These are phyloP conservation scores for Desmophyllum pertusum DNA, from an alignment of 92 coral and sea anemone genomes.

Conservation along the genomic window DNA sequence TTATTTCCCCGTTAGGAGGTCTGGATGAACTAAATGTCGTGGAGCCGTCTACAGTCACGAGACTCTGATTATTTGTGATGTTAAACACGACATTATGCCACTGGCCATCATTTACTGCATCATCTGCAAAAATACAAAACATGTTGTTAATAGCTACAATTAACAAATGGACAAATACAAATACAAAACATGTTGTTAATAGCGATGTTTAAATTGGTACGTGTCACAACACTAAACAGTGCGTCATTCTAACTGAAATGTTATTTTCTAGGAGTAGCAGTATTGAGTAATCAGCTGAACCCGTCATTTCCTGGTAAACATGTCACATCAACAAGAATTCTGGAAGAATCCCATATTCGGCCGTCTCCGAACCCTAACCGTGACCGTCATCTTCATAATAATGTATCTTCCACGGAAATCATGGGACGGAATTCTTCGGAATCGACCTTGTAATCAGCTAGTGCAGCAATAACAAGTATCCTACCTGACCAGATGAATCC, in stretches of 20 bases:
- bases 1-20: conserved; percentile 30
- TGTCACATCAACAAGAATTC: too few relatives aligned
- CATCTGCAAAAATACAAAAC: conserved; percentile 36
- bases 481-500: conserved; percentile 72
- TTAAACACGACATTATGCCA: conserved; percentile 80
- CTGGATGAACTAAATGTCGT: conserved; percentile 9
- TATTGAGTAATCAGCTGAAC: background rate
- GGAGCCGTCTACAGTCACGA: conserved; percentile 49
- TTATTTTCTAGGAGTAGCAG: background rate
- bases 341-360: background rate
- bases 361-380: background rate
- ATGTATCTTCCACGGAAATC: background rate
- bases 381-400: background rate
- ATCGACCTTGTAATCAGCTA: background rate
- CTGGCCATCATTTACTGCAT: conserved; percentile 72
- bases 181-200: too few relatives aligned
- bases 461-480: background rate
- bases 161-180: too few relatives aligned
- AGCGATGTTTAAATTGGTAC: too few relatives aligned
- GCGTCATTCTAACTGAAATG: background rate
- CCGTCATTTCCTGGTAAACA: too few relatives aligned
- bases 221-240: background rate
- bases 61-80: conserved; percentile 50
- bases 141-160: too few relatives aligned
- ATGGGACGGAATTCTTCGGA: background rate